Base-by-base conservation (phyloP, 2,113 vertebrate species). In the Australoheros scitulus region DNA sequence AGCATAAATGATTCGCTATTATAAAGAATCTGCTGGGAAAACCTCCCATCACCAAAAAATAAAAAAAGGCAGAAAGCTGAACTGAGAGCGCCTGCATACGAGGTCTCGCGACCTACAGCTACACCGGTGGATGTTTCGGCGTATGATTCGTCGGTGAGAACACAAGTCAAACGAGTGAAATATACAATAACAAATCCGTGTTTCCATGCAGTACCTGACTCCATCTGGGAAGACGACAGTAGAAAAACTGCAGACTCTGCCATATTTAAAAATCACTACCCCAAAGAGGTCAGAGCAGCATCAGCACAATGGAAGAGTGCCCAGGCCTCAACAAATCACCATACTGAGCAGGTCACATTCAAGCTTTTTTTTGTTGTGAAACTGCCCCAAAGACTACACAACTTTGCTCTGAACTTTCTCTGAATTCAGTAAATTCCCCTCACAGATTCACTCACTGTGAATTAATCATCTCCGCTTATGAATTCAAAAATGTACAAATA, bases 161-260 rank as follows among this genome's bases (percentile, higher is more conserved):
- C 64, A 22, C 8, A 60, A 58, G 61, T 83, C 59, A 61, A 81
- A 75, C 58, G 58, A 52, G 75, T 76, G 76, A 89, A 81, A 85
- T 74, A 65, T 78, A 81, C 59, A 84, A 76, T 57, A 80, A 76
- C 70, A 83, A 76, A 82, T 64, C 43, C 26, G 83, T 79, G 55
- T 85, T 84, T 89, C 79, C 87, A 91, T 91, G 89, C 92, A 86
- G 79, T 70, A 88, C 79, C 87, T 65, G 87, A 87, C 85, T 87
- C 88, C 81, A 88, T 81, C 86, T 78, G 81, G 92, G 90, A 93
- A 93, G 91, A 94, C 89, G 84, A 89, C 86, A 82, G 70, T 76
- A 80, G 72, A 81, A 43, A 38, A 91, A 85, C 76, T 84, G 82
- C 82, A 83, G 57, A 87, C 83, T 85, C 59, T 52, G 87, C 78